Evolutionary conservation across 2,113 vertebrate species (phyloP).

Genomic region (Prolemur simus): DNA sequence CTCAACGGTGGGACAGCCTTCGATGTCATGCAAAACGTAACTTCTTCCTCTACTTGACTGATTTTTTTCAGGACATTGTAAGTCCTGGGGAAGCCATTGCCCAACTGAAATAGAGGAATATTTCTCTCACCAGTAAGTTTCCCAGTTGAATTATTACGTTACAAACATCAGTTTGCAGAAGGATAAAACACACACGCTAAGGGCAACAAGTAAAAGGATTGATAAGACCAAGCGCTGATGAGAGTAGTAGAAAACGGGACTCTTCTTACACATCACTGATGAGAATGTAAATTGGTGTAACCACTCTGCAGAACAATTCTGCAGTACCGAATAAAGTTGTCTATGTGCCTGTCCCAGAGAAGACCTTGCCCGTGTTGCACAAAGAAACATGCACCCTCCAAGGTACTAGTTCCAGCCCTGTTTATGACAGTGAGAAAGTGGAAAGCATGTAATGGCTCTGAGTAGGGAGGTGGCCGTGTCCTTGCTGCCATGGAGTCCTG

Average conservation of each 20-base stretch:
- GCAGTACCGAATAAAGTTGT: rapidly evolving
- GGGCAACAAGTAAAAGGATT: background rate
- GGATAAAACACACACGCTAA: background rate
- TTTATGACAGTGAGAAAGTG: background rate
- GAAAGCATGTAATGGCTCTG: background rate
- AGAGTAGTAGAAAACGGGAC: background rate
- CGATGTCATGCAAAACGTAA: background rate
- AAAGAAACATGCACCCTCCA: rapidly evolving
- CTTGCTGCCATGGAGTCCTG: background rate
- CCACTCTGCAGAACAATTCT: background rate
- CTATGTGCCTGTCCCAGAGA: background rate
- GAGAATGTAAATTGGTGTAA: background rate
- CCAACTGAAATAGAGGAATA: background rate
- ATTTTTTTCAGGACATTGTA: background rate
- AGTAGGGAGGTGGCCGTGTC: background rate
- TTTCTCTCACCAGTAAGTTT: background rate
- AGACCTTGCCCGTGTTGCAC: background rate
- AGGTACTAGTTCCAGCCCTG: background rate
- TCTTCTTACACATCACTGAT: background rate
- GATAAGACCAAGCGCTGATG: background rate
- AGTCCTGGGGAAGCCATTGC: background rate
- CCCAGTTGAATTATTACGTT: background rate
- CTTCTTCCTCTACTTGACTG: background rate
- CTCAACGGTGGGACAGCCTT: background rate
- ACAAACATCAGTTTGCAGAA: background rate